Conservation (phyloP, 2,888 invertebrate genomes). For the Spodoptera littoralis region DNA sequence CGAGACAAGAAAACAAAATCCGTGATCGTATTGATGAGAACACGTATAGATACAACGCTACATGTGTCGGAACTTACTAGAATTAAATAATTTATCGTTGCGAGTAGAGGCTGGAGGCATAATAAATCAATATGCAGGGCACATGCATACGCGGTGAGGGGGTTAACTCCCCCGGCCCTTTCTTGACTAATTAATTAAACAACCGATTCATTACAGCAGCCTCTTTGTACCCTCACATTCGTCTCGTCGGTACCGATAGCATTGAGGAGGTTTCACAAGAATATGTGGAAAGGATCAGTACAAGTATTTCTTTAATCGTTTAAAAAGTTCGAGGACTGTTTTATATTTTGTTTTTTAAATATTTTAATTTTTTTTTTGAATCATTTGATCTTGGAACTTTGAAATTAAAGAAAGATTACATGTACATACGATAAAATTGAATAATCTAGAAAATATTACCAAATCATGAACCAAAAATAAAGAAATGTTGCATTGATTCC, state of each 20-base stretch:
- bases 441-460: not conserved
- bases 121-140: constrained; percentile 89
- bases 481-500: not conserved
- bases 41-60: constrained; percentile 66
- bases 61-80: constrained; percentile 81
- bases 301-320: too few species aligned
- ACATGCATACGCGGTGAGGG: constrained; percentile 78
- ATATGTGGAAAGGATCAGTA: too few species aligned
- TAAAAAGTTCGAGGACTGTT: too few species aligned
- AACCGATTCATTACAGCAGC: constrained; percentile 92
- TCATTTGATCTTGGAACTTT: too few species aligned
- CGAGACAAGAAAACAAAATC: constrained; percentile 29
- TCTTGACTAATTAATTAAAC: constrained; percentile 92
- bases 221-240: constrained; percentile 88
- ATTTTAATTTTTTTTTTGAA: too few species aligned
- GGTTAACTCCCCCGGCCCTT: constrained; percentile 76
- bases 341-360: too few species aligned
- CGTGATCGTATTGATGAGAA: constrained; percentile 35
- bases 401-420: too few species aligned
- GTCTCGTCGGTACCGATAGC: constrained; percentile 79
- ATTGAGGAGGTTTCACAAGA: constrained; percentile 34
- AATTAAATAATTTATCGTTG: constrained; percentile 87
- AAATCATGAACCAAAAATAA: too few species aligned
- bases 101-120: constrained; percentile 78
- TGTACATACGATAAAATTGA: not conserved